Percentiles rank a stretch among this genome's conserved stretches.
phyloP scores from a whole-genome alignment of 2,888 invertebrate species.

The Nephrocerus scutellatus region DNA sequence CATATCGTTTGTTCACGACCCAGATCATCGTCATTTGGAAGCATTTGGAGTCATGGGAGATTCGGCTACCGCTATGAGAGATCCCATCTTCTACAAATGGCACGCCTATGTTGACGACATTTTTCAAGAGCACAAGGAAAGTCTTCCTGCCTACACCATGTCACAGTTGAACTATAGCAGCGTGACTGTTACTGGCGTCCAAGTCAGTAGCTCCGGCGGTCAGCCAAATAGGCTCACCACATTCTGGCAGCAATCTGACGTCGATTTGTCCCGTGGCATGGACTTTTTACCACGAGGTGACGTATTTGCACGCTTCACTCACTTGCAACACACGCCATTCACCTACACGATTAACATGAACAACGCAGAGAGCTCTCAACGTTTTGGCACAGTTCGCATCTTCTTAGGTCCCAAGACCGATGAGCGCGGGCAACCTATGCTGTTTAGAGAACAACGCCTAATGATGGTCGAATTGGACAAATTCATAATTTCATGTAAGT shows the following conservation, averaged over 20 bases:
- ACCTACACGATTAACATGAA: slow-evolving; percentile 56
- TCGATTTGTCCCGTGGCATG: slow-evolving; percentile 67
- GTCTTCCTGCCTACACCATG: slow-evolving; percentile 56
- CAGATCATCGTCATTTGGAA: slow-evolving; percentile 62
- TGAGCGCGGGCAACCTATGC: slow-evolving; percentile 54
- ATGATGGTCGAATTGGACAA: slow-evolving; percentile 60
- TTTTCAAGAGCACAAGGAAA: slow-evolving; percentile 63
- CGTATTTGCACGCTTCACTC: slow-evolving; percentile 60
- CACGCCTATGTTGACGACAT: slow-evolving; percentile 67
- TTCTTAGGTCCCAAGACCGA: slow-evolving; percentile 57
- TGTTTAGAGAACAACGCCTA: slow-evolving; percentile 52
- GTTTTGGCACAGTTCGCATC: slow-evolving; percentile 55
- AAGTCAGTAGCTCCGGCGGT: slow-evolving; percentile 49
- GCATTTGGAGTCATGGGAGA: slow-evolving; percentile 72
- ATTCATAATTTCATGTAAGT: slow-evolving; percentile 53
- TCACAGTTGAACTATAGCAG: slow-evolving; percentile 35
- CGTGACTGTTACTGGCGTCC: slow-evolving; percentile 52
- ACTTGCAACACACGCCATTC: slow-evolving; percentile 65
- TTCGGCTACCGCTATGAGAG: slow-evolving; percentile 72
- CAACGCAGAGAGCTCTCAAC: slow-evolving; percentile 48
- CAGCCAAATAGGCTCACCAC: slow-evolving; percentile 54
- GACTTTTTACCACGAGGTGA: slow-evolving; percentile 68
- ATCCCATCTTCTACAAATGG: slow-evolving; percentile 76
- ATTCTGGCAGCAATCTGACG: slow-evolving; percentile 67
- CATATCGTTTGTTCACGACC: slow-evolving; percentile 67